Evolutionary conservation across 2,797 vertebrate species (phyloP).

Genomic region (Gymnothorax reevesii): DNA sequence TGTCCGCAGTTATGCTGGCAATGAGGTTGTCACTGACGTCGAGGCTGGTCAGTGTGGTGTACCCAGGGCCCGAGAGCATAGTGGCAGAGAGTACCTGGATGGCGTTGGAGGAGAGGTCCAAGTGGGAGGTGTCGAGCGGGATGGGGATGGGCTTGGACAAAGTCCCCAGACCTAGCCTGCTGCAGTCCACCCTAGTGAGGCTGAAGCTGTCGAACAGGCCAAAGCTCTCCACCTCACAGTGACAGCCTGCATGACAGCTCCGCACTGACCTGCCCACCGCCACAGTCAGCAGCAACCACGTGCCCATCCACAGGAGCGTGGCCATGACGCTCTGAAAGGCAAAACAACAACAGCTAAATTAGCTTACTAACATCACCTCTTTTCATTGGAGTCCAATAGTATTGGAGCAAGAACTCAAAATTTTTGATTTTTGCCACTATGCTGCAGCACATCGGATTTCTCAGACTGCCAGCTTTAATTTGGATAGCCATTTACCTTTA

Average conservation of each 20-base stretch:
- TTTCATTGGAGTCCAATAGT: not conserved
- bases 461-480: too few species aligned
- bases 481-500: too few species aligned
- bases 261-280: constrained; percentile 59
- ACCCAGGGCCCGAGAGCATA: constrained; percentile 88
- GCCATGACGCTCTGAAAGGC: constrained; percentile 73
- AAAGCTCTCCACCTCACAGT: constrained; percentile 91
- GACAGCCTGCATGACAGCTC: constrained; percentile 88
- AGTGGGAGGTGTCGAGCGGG: constrained; percentile 89
- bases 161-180: constrained; percentile 74
- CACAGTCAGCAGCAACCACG: constrained; percentile 68
- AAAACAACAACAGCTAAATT: not conserved
- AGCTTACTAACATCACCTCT: not conserved
- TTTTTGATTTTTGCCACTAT: too few species aligned
- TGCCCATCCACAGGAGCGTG: constrained; percentile 63
- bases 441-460: too few species aligned
- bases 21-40: constrained; percentile 91
- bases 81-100: constrained; percentile 83
- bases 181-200: constrained; percentile 91
- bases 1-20: constrained; percentile 73
- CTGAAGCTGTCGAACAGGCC: constrained; percentile 98
- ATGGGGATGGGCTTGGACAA: constrained; percentile 82
- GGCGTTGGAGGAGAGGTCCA: constrained; percentile 88
- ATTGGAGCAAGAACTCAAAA: too few species aligned
- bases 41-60: constrained; percentile 89